Evolutionary conservation across 2,797 vertebrate genomes (phyloP).

Genomic region (Acanthornis magna): DNA sequence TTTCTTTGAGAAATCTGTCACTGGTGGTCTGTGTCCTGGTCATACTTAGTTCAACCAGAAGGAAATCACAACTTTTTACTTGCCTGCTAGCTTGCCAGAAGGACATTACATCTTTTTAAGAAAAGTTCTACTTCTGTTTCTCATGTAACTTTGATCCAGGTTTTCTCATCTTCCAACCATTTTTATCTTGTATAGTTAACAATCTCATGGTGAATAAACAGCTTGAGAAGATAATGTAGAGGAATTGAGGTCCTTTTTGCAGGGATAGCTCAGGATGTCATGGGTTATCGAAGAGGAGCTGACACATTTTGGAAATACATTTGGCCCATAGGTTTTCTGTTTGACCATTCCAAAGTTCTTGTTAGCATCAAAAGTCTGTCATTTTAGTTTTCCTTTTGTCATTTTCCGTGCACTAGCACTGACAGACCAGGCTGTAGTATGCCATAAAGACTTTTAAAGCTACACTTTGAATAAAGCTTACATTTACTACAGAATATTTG

Average conservation of each 20-base stretch:
- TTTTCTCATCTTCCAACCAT: not conserved
- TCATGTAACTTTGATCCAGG: not conserved
- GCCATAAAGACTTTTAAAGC: not conserved
- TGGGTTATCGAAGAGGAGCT: not conserved
- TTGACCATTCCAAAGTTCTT: not conserved
- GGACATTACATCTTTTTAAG: not conserved
- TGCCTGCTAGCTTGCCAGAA: not conserved
- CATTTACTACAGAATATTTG: conserved; percentile 3
- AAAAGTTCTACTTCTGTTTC: not conserved
- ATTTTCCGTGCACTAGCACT: not conserved
- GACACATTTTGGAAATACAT: not conserved
- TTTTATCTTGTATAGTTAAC: not conserved
- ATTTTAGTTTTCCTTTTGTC: not conserved
- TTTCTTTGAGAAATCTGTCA: not conserved
- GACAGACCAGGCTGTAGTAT: not conserved
- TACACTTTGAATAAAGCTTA: conserved; percentile 25
- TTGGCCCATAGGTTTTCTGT: not conserved
- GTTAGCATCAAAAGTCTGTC: not conserved
- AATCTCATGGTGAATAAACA: not conserved
- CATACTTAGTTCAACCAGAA: not conserved
- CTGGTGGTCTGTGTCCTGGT: not conserved
- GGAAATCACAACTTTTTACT: not conserved
- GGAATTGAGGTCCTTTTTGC: not conserved
- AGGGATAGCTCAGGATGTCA: rapidly evolving
- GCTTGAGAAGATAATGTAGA: not conserved